Percentiles rank a stretch among this genome's conserved stretches.
Conservation (phyloP, 2,113 vertebrate species). For the Polypterus senegalus region DNA sequence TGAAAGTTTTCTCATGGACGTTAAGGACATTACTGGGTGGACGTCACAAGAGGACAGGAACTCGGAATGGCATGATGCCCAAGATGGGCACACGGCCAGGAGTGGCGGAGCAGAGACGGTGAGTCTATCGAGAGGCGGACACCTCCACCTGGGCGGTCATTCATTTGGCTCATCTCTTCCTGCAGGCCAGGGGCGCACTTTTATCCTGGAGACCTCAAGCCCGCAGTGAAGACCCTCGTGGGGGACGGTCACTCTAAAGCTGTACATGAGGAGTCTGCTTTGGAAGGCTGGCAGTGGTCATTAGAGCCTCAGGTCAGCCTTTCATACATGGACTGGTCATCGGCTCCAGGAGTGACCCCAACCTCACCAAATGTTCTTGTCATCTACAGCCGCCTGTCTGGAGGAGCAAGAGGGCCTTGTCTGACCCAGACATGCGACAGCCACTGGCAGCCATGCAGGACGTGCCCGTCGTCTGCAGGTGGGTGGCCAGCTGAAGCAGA, state of each 20-base stretch:
- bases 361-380: too few relatives aligned
- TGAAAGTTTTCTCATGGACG: constrained; percentile 41
- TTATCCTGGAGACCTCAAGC: background rate
- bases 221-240: background rate
- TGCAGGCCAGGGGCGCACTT: background rate
- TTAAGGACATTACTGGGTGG: constrained; percentile 42
- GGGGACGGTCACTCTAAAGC: constrained; percentile 26
- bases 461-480: too few relatives aligned
- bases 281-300: too few relatives aligned
- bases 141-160: background rate
- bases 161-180: background rate
- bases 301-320: too few relatives aligned
- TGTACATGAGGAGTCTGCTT: background rate
- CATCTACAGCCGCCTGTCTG: too few relatives aligned
- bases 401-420: too few relatives aligned
- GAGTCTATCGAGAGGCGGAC: background rate
- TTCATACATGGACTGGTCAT: too few relatives aligned
- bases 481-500: too few relatives aligned
- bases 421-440: too few relatives aligned
- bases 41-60: constrained; percentile 31
- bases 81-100: constrained; percentile 1
- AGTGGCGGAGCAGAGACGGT: constrained; percentile 16
- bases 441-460: too few relatives aligned
- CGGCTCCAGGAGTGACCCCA: too few relatives aligned
- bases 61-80: constrained; percentile 25